phyloP scores from a whole-genome alignment of 2,888 invertebrate genomes.

The Neoitamus cyanurus region DNA sequence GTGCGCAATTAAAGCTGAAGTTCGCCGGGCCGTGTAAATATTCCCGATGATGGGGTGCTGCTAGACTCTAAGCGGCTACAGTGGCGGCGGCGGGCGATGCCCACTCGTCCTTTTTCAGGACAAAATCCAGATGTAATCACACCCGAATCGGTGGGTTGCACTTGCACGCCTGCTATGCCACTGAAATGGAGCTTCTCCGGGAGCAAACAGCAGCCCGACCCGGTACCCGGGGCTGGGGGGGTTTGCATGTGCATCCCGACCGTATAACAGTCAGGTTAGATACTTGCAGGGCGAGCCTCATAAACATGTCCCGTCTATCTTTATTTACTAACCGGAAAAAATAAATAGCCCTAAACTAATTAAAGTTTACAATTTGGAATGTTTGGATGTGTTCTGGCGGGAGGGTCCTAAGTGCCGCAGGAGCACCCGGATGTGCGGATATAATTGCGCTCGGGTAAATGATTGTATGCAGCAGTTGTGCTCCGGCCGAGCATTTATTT shows the following conservation, averaged over 20 bases:
- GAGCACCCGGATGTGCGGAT: slow-evolving; percentile 37
- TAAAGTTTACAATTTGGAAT: slow-evolving; percentile 53
- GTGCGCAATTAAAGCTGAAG: slow-evolving; percentile 35
- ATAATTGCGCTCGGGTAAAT: slow-evolving; percentile 36
- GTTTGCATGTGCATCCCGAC: background rate
- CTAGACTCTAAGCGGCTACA: background rate
- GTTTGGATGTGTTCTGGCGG: slow-evolving; percentile 20
- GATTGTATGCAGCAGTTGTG: slow-evolving; percentile 33
- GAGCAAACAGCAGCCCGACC: background rate
- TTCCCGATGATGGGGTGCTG: slow-evolving; percentile 35
- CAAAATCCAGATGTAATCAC: slow-evolving; percentile 40
- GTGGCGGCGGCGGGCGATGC: background rate
- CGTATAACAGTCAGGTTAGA: slow-evolving; percentile 29
- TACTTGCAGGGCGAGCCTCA: slow-evolving; percentile 41
- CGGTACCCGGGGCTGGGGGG: background rate
- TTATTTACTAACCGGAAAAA: slow-evolving; percentile 54
- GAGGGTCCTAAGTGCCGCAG: slow-evolving; percentile 4
- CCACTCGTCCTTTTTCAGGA: background rate
- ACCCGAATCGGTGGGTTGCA: background rate
- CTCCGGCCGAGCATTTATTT: slow-evolving; percentile 24
- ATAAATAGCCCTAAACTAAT: slow-evolving; percentile 55
- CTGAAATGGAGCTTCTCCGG: background rate
- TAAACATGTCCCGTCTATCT: slow-evolving; percentile 46
- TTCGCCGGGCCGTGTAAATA: slow-evolving; percentile 23
- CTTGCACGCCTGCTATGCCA: too few relatives aligned